Conservation (phyloP, 2,113 vertebrate species). For the Theristicus caerulescens region DNA sequence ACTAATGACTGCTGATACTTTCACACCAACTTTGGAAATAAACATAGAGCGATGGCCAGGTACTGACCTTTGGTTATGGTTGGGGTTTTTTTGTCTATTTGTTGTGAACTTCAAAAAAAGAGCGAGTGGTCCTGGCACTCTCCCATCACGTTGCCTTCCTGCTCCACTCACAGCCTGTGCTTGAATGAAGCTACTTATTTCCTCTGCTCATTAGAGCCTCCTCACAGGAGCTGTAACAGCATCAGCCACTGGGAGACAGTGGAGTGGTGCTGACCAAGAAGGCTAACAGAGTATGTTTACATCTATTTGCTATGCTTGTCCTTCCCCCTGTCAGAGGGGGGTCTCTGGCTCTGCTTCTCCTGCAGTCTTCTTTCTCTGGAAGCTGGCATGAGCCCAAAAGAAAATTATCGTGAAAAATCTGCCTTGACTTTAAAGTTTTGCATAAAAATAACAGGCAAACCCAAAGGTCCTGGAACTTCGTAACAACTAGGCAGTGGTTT, state of each 20-base stretch:
- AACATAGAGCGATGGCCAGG: neutral
- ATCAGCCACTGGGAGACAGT: constrained; percentile 42
- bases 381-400: neutral
- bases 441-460: neutral
- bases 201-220: neutral
- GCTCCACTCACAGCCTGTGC: neutral
- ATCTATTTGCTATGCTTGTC: neutral
- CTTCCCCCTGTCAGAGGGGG: neutral
- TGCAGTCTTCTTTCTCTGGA: neutral
- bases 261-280: neutral
- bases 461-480: neutral
- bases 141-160: neutral
- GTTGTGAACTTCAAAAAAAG: neutral
- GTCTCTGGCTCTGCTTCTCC: neutral
- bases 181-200: neutral
- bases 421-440: neutral
- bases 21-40: neutral
- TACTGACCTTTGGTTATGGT: neutral
- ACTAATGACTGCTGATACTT: neutral
- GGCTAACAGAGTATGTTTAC: neutral
- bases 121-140: neutral
- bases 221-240: neutral
- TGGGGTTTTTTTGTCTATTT: neutral
- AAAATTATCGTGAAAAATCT: neutral
- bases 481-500: neutral